A percentile compares a stretch with the other conserved stretches of the same genome.
Conservation (phyloP, 35 echinoderm and acorn worm species). For the Apostichopus japonicus region DNA sequence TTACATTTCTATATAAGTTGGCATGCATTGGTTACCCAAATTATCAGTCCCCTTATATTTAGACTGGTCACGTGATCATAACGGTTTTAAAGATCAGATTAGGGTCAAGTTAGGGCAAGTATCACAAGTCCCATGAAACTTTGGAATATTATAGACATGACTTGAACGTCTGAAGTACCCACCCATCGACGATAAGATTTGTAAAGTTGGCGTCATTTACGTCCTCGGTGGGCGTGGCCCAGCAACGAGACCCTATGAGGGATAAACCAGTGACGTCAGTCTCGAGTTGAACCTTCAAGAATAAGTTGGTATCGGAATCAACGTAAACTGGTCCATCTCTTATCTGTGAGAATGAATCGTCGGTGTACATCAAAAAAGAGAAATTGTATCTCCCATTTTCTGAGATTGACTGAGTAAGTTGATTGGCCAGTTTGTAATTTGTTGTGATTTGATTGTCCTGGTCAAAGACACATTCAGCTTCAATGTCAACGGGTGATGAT, state of each 20-base stretch:
- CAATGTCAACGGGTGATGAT: not conserved
- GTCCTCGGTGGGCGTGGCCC: conserved; percentile 21
- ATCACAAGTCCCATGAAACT: no score
- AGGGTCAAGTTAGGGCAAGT: no score
- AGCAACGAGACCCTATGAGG: not conserved
- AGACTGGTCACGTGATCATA: no score
- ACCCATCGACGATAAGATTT: conserved; percentile 4
- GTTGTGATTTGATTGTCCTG: not conserved
- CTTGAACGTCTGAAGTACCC: not conserved
- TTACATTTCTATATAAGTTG: no score
- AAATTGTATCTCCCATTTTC: not conserved
- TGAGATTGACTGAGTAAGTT: not conserved
- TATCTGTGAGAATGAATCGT: not conserved
- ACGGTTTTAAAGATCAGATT: no score
- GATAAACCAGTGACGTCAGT: not conserved
- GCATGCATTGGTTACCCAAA: no score
- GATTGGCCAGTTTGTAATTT: not conserved
- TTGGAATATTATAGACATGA: not conserved
- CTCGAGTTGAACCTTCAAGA: conserved; percentile 6
- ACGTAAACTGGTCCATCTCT: not conserved
- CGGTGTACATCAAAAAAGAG: not conserved
- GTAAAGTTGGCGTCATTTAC: not conserved
- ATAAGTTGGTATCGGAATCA: not conserved
- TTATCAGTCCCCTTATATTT: no score
- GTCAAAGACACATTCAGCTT: not conserved